Evolutionary conservation across 2,797 vertebrate species (phyloP), one percentile per base, ranked within the genome.

Genomic region (Siniperca scherzeri): DNA sequence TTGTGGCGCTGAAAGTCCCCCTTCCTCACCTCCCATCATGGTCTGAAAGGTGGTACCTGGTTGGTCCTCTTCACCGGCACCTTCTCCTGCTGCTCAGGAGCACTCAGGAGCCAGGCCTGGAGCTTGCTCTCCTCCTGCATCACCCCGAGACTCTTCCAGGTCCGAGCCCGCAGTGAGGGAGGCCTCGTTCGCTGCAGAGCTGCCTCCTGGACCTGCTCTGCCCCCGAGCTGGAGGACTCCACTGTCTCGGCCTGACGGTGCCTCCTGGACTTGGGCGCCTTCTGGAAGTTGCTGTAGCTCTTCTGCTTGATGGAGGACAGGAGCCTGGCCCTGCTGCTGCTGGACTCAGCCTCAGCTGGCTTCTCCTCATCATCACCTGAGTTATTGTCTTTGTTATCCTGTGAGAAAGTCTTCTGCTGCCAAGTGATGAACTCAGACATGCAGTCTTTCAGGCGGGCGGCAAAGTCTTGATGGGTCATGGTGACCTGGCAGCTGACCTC

Each of bases 291-390:
- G 38, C 10, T 27, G 84, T 86, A 94, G 89, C 92, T 90, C 82
- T 85, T 94, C 74, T 84, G 70, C 81, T 95, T 95, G 84, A 95
- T 94, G 80, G 89, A 85, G 62, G 86, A 85, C 57, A 94, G 76
- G 6, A 93, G 89, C 14, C 9, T 60, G 42, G 91, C 93, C 67
- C 93, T 90, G 40, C 33, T 88, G 74, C 83, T 84, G 71, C 82
- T 44, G 61, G 73, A 48, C 9, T 89, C 53, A 0, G 27, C 42
- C 22, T 53, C 38, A 7, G 3, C 9, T n/a, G 8, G 11, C 5
- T 12, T 17, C 14, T 87, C 72, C 0, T 64, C 73, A 0, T 72
- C 66, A 1, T 30, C 40, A 0, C 3, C 38, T 0, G 42, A 22
- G 4, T 78, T 46, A 7, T 78, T 21, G 14, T 36, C 25, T 48